phyloP scores from a whole-genome alignment of 2,888 invertebrate genomes.

The Hypercompe scribonia region DNA sequence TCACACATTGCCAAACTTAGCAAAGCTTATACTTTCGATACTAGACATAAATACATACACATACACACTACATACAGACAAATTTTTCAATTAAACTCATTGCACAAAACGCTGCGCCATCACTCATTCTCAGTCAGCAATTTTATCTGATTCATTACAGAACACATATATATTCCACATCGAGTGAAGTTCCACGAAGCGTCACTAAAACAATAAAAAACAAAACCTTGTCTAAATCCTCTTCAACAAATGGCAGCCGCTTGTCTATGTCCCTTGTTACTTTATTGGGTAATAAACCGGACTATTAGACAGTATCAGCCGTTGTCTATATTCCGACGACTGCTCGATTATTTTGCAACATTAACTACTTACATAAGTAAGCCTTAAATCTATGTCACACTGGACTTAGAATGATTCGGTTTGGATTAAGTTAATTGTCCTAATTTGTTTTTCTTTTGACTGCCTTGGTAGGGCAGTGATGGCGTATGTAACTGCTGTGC shows the following conservation, averaged over 20 bases:
- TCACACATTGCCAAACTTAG: no score
- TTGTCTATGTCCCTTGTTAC: neutral
- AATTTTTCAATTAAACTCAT: no score
- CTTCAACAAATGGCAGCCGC: neutral
- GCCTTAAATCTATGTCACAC: conserved; percentile 4
- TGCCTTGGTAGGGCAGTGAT: neutral
- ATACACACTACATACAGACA: no score
- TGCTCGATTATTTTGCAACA: conserved; percentile 1
- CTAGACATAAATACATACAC: no score
- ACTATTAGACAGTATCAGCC: neutral
- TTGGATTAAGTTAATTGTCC: neutral
- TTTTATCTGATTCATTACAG: no score
- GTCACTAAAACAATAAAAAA: neutral
- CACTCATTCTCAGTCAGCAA: no score
- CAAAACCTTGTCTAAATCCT: neutral
- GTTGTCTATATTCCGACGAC: conserved; percentile 6
- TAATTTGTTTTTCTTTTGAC: neutral
- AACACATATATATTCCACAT: no score
- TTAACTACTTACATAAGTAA: conserved; percentile 11
- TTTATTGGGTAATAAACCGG: neutral
- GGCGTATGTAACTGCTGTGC: no score
- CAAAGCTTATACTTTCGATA: no score
- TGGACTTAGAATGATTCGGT: conserved; percentile 3
- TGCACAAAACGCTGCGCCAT: no score
- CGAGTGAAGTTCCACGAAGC: no score